These are phyloP conservation scores for Drosophila peninsularis DNA, from an alignment of 2,888 invertebrate genomes.

Conservation along the genomic window DNA sequence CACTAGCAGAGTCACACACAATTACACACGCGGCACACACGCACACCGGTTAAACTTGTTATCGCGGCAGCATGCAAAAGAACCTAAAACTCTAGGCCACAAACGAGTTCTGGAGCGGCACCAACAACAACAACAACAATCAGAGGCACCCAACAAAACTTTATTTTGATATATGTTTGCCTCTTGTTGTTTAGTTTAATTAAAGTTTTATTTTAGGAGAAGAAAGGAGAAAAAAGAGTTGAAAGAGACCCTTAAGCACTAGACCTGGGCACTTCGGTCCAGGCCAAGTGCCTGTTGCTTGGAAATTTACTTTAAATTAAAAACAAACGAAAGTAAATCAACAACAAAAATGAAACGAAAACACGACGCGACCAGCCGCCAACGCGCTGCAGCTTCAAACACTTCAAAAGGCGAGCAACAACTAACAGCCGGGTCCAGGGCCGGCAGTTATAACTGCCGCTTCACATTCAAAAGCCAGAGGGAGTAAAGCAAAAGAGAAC, in stretches of 20 bases:
- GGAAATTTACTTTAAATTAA: slow-evolving; percentile 69
- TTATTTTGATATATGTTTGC: slow-evolving; percentile 67
- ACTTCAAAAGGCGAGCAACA: slow-evolving; percentile 68
- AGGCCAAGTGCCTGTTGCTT: slow-evolving; percentile 55
- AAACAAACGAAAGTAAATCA: slow-evolving; percentile 80
- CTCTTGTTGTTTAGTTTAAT: slow-evolving; percentile 30
- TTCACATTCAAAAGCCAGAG: slow-evolving; percentile 54
- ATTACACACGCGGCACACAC: slow-evolving; percentile 57
- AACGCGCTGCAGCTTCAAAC: slow-evolving; percentile 72
- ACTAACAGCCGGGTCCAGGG: slow-evolving; percentile 59
- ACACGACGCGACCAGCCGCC: slow-evolving; percentile 61
- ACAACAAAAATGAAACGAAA: slow-evolving; percentile 77
- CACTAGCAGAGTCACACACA: slow-evolving; percentile 51
- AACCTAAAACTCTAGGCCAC: slow-evolving; percentile 72
- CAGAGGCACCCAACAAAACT: slow-evolving; percentile 45
- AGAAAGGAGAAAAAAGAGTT: slow-evolving; percentile 3
- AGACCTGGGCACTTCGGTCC: slow-evolving; percentile 28
- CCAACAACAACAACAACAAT: slow-evolving; percentile 51
- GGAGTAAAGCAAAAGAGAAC: slow-evolving; percentile 38
- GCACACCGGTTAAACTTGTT: slow-evolving; percentile 79
- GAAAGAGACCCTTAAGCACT: slow-evolving; percentile 40
- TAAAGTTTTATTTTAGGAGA: slow-evolving; percentile 35
- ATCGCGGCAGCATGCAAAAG: slow-evolving; percentile 80
- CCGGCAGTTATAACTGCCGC: slow-evolving; percentile 64
- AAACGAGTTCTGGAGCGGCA: slow-evolving; percentile 77